Conservation (phyloP, 35 echinoderm and acorn worm genomes). For the Heliocidaris erythrogramma region DNA sequence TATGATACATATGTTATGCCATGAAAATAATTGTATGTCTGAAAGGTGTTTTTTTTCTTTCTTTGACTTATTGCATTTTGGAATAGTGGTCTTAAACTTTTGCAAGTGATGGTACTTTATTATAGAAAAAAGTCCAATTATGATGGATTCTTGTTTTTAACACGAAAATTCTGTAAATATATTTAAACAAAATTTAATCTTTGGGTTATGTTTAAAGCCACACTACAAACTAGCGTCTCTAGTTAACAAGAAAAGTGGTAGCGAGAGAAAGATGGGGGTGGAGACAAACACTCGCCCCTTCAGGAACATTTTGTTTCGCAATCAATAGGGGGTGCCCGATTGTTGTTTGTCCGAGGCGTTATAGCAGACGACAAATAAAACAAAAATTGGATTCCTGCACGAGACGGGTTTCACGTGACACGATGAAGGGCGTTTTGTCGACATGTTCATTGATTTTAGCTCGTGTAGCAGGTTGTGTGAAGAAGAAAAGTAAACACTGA, state of each 20-base stretch:
- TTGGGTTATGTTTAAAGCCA: too few species aligned
- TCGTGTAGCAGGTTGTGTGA: conserved; percentile 14
- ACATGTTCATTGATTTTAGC: conserved; percentile 5
- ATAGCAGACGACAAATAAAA: conserved; percentile 21
- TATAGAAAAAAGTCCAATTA: too few species aligned
- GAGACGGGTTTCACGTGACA: conserved; percentile 29
- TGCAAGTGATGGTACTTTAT: too few species aligned
- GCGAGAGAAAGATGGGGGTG: not conserved
- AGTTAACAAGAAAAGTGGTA: not conserved
- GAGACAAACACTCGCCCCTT: not conserved
- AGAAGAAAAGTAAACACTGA: conserved; percentile 20
- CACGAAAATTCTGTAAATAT: too few species aligned
- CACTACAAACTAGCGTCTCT: not conserved
- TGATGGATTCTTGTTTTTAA: too few species aligned
- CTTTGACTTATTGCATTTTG: too few species aligned
- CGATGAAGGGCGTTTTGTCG: conserved; percentile 22
- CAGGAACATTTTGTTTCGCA: not conserved
- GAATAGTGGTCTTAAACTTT: too few species aligned
- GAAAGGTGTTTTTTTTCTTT: too few species aligned
- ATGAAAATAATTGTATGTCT: too few species aligned
- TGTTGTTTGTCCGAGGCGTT: not conserved
- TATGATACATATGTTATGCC: too few species aligned
- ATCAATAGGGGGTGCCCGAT: not conserved
- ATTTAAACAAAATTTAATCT: too few species aligned
- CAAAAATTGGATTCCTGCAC: not conserved